Percentiles rank a stretch among this genome's conserved stretches.
Conservation (phyloP, 2,888 invertebrate genomes). For the Cryptus armator region DNA sequence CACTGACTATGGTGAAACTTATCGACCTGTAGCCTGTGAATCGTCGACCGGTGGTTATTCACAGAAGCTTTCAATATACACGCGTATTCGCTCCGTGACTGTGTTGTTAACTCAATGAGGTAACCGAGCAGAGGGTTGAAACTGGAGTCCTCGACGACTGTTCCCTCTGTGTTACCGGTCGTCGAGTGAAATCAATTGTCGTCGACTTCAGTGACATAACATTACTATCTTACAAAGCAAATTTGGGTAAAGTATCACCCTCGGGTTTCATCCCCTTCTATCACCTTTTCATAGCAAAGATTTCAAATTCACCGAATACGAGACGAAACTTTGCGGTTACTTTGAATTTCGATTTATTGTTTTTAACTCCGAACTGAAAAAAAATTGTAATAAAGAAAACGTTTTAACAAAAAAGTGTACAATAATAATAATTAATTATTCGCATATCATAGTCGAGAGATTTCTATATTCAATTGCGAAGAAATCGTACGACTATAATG, state of each 20-base stretch:
- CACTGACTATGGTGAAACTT: not conserved
- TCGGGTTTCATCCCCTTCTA: not conserved
- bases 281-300: not conserved
- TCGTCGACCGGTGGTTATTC: conserved; percentile 5
- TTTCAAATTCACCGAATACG: not conserved
- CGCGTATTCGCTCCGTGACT: not conserved
- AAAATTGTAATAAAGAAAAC: too few relatives aligned
- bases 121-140: not conserved
- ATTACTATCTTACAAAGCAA: conserved; percentile 1
- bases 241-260: not conserved
- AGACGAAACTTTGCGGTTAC: not conserved
- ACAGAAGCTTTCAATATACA: not conserved
- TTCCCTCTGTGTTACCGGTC: not conserved
- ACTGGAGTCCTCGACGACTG: not conserved
- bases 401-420: too few relatives aligned
- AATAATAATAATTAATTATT: too few relatives aligned
- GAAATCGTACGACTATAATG: too few relatives aligned
- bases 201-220: not conserved
- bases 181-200: conserved; percentile 7
- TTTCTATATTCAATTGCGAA: too few relatives aligned
- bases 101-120: conserved; percentile 29
- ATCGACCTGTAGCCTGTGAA: conserved; percentile 27
- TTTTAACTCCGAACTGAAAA: too few relatives aligned
- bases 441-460: too few relatives aligned
- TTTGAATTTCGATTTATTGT: not conserved